These are phyloP conservation scores for Tachycineta bicolor DNA, from an alignment of 2,113 vertebrate genomes.

Conservation along the genomic window DNA sequence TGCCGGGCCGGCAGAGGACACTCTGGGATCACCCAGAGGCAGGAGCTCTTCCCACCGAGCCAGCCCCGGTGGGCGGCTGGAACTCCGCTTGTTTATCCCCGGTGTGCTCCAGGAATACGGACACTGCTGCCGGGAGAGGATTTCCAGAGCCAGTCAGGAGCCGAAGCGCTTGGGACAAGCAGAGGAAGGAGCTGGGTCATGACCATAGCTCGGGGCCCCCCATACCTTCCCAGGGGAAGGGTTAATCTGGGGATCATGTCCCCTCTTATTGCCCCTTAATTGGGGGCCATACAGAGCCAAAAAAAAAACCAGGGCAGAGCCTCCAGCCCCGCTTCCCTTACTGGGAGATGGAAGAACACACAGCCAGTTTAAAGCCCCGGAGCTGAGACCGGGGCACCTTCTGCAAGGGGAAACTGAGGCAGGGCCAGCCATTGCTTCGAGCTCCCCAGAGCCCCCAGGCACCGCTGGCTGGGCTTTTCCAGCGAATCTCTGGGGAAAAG, in stretches of 20 bases:
- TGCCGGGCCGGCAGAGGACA: background rate
- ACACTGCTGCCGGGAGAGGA: background rate
- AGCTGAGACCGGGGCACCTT: background rate
- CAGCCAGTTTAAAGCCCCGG: background rate
- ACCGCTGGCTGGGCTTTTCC: background rate
- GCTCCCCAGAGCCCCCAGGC: background rate
- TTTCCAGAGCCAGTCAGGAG: background rate
- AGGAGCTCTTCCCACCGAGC: background rate
- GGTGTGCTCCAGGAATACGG: accelerated
- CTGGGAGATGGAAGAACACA: background rate
- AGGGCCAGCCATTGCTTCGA: accelerated
- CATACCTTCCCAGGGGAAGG: background rate
- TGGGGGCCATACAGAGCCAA: background rate
- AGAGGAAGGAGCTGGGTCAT: background rate
- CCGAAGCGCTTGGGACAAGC: background rate
- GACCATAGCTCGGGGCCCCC: accelerated
- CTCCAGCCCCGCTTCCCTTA: background rate
- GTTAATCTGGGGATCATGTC: accelerated
- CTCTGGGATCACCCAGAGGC: background rate
- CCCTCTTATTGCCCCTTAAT: accelerated
- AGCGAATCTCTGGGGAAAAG: background rate
- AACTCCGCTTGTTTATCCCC: accelerated
- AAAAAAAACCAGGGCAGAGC: background rate
- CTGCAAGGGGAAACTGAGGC: background rate
- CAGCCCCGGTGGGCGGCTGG: background rate